phyloP scores from a whole-genome alignment of 2,888 invertebrate species.

The Blomia tropicalis region DNA sequence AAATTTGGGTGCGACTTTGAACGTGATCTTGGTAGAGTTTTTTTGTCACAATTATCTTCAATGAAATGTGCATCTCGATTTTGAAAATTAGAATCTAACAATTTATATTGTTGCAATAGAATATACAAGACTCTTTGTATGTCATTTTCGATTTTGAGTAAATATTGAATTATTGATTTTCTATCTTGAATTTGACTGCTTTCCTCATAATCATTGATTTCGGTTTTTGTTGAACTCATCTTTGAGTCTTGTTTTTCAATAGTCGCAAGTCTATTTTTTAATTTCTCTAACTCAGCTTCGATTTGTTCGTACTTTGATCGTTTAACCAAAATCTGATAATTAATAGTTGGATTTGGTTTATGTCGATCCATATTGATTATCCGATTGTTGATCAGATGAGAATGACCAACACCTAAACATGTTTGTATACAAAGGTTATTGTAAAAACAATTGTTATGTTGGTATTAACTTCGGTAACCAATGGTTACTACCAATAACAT shows the following conservation, averaged over 20 bases:
- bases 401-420: too few species aligned
- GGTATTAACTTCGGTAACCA: too few species aligned
- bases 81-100: neutral
- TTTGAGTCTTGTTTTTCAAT: neutral
- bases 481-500: too few species aligned
- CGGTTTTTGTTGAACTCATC: neutral
- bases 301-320: neutral
- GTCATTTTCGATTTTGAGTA: constrained; percentile 6
- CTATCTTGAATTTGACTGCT: neutral
- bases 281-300: neutral
- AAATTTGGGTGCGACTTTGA: neutral
- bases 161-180: neutral
- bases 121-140: neutral
- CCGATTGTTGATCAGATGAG: too few species aligned
- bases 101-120: neutral
- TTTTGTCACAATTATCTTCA: too few species aligned
- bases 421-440: too few species aligned
- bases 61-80: too few species aligned
- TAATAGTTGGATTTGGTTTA: too few species aligned
- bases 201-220: neutral
- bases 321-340: neutral
- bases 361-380: too few species aligned
- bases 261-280: neutral
- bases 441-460: too few species aligned
- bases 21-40: neutral